phyloP scores from a whole-genome alignment of 2,113 vertebrate genomes.

The Ia io region DNA sequence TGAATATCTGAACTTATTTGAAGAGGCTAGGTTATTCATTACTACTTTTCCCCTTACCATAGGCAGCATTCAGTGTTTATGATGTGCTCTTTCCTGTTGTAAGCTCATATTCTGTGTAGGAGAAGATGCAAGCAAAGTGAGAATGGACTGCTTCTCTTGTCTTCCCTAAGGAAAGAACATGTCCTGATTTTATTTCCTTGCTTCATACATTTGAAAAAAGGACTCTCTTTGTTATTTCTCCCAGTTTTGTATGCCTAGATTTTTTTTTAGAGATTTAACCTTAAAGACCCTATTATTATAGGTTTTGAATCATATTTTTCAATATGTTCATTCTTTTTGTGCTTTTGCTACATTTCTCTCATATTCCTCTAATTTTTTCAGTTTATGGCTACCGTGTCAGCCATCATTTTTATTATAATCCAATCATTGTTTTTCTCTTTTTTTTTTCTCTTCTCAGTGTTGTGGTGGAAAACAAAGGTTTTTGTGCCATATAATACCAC shows the following conservation, averaged over 20 bases:
- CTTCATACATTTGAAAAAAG: not conserved
- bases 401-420: not conserved
- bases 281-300: not conserved
- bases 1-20: not conserved
- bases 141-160: not conserved
- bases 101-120: not conserved
- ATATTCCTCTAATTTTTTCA: not conserved
- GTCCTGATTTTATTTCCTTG: not conserved
- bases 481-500: not conserved
- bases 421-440: not conserved
- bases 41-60: not conserved
- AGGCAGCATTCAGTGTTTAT: not conserved
- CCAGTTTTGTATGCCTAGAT: not conserved
- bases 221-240: not conserved
- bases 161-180: not conserved
- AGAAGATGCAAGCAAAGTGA: not conserved
- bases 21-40: not conserved
- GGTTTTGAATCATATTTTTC: not conserved
- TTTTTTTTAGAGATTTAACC: not conserved
- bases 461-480: not conserved
- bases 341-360: not conserved
- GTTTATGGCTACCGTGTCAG: not conserved
- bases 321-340: not conserved
- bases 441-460: not conserved
- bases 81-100: not conserved